Evolutionary conservation across 2,888 invertebrate species (phyloP).

Genomic region (Chrysolina haemoptera): DNA sequence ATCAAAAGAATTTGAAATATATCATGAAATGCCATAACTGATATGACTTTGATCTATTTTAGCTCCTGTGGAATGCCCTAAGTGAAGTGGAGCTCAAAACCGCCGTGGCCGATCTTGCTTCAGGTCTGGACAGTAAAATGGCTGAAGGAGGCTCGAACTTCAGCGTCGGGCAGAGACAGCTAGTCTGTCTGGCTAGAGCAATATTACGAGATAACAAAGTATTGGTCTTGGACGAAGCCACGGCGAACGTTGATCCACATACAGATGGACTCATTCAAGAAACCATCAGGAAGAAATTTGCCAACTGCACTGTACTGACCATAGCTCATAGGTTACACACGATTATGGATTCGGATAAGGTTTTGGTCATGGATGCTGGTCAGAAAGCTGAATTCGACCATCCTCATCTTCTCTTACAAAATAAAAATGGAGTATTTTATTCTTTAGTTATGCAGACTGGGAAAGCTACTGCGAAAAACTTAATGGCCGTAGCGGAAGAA

Average conservation of each 20-base stretch:
- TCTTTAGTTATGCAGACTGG: conserved; percentile 81
- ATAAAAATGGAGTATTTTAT: conserved; percentile 55
- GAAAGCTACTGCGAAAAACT: conserved; percentile 57
- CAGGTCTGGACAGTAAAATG: conserved; percentile 78
- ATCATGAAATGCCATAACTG: too few species aligned
- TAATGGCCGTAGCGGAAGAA: conserved; percentile 56
- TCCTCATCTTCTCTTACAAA: conserved; percentile 77
- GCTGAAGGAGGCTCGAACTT: conserved; percentile 78
- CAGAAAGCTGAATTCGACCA: conserved; percentile 82
- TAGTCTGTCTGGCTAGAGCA: conserved; percentile 80
- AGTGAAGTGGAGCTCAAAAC: conserved; percentile 86
- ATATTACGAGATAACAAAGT: conserved; percentile 69
- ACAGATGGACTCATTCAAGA: conserved; percentile 85
- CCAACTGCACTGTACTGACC: conserved; percentile 85
- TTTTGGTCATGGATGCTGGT: conserved; percentile 86
- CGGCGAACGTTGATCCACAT: conserved; percentile 85
- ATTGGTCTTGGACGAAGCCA: conserved; percentile 78
- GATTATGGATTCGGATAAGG: conserved; percentile 88
- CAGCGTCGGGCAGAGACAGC: conserved; percentile 74
- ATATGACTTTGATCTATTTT: conserved; percentile 13
- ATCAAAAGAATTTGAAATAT: too few species aligned
- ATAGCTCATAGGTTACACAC: conserved; percentile 89
- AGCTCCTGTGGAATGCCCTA: conserved; percentile 83
- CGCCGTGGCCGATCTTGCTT: conserved; percentile 68
- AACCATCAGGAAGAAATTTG: conserved; percentile 83